A percentile compares a stretch with the other conserved stretches of the same genome.
phyloP scores from a whole-genome alignment of 2,888 invertebrate species.

The Drosophila meridionalis region DNA sequence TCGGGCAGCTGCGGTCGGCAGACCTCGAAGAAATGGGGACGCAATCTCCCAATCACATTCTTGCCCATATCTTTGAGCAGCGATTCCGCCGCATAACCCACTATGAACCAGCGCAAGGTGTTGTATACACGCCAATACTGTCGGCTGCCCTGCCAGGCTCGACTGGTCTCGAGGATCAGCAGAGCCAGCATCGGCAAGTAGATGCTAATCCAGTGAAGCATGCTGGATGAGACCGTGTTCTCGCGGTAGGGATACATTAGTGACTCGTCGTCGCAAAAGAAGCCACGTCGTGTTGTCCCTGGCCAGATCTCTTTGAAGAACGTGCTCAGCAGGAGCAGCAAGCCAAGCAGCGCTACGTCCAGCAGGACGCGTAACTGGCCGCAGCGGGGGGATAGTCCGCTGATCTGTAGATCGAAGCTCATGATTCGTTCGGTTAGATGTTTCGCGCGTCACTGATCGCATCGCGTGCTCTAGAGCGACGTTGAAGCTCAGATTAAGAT shows the following conservation, averaged over 20 bases:
- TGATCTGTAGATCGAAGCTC: constrained; percentile 35
- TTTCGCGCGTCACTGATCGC: constrained; percentile 48
- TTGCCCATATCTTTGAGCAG: constrained; percentile 67
- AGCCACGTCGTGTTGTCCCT: constrained; percentile 62
- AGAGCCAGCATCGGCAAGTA: constrained; percentile 55
- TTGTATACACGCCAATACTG: constrained; percentile 43
- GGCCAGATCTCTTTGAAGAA: constrained; percentile 40
- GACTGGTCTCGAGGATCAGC: constrained; percentile 43
- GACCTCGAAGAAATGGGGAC: constrained; percentile 74
- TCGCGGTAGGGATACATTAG: constrained; percentile 72
- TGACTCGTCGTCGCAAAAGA: constrained; percentile 72
- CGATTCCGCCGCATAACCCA: constrained; percentile 48
- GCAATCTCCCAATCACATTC: constrained; percentile 63
- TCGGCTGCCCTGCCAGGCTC: constrained; percentile 29
- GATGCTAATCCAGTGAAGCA: constrained; percentile 47
- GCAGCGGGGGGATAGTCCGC: not conserved
- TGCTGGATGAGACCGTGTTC: constrained; percentile 49
- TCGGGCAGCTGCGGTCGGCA: constrained; percentile 63
- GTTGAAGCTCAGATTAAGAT: constrained; percentile 28
- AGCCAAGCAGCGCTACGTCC: constrained; percentile 41
- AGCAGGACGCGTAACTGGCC: constrained; percentile 31
- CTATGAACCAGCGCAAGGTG: constrained; percentile 60
- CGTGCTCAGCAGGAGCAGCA: constrained; percentile 29
- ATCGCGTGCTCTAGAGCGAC: constrained; percentile 2
- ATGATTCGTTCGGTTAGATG: constrained; percentile 49